Conservation (phyloP, 2,888 invertebrate genomes). For the Lottia scabra region DNA sequence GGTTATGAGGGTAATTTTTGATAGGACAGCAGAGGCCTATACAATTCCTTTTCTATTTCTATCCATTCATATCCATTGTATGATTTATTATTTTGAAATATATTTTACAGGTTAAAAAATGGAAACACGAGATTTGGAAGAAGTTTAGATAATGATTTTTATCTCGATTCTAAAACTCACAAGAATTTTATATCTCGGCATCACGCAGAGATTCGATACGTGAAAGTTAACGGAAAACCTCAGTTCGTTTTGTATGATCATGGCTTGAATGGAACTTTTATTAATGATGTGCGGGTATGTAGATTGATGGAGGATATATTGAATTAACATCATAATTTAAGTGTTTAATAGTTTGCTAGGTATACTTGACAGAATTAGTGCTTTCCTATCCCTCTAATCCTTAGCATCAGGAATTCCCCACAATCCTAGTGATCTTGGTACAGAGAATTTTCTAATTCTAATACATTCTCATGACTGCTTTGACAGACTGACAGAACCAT, state of each 20-base stretch:
- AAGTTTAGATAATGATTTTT: constrained; percentile 54
- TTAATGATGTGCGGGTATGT: constrained; percentile 68
- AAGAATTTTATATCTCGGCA: constrained; percentile 69
- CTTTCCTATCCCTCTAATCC: constrained; percentile 10
- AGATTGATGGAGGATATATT: too few relatives aligned
- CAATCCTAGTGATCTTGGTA: too few relatives aligned
- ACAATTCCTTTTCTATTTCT: too few relatives aligned
- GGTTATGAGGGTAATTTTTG: too few relatives aligned
- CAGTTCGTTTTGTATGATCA: constrained; percentile 64
- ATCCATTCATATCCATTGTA: too few relatives aligned
- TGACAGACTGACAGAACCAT: too few relatives aligned
- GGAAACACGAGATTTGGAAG: constrained; percentile 56
- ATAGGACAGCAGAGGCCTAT: too few relatives aligned
- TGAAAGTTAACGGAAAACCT: constrained; percentile 52
- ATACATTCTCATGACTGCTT: too few relatives aligned
- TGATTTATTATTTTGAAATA: background rate
- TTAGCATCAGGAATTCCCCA: constrained; percentile 3
- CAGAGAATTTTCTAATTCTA: too few relatives aligned
- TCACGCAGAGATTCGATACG: constrained; percentile 67
- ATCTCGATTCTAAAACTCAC: constrained; percentile 63
- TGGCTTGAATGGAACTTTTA: constrained; percentile 70
- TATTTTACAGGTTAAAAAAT: constrained; percentile 42
- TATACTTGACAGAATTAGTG: background rate
- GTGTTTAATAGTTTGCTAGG: too few relatives aligned
- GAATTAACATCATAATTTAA: too few relatives aligned